Percentiles rank a stretch among this genome's conserved stretches.
These are phyloP conservation scores for Diloba caeruleocephala DNA, from an alignment of 2,888 invertebrate species.

Conservation along the genomic window DNA sequence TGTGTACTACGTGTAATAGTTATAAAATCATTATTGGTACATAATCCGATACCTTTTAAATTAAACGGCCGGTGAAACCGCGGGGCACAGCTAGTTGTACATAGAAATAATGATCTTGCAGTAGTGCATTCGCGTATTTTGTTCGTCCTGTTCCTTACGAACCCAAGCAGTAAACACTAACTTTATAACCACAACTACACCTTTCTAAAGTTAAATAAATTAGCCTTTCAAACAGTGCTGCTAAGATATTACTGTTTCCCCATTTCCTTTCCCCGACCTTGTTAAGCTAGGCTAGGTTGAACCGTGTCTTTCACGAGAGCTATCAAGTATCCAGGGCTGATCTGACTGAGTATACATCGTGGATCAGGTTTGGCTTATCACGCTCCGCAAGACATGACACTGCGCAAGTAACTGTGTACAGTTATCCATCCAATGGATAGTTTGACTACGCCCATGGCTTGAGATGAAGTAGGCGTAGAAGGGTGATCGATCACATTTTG, in stretches of 20 bases:
- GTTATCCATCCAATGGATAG: constrained; percentile 63
- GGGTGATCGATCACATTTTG: constrained; percentile 8
- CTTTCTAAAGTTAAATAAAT: constrained; percentile 19
- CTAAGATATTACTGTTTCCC: constrained; percentile 17
- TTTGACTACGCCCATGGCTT: constrained; percentile 61
- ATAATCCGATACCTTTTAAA: too few species aligned
- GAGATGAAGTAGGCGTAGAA: constrained; percentile 31
- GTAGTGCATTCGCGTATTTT: too few species aligned
- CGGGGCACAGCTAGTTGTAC: too few species aligned
- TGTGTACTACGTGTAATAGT: too few species aligned
- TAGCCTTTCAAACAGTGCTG: constrained; percentile 1
- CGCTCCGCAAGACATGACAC: constrained; percentile 57
- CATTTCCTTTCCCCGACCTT: constrained; percentile 18
- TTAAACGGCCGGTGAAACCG: too few species aligned
- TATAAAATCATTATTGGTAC: too few species aligned
- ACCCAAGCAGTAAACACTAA: too few species aligned
- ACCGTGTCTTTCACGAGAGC: constrained; percentile 25
- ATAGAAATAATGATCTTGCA: too few species aligned
- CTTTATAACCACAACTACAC: neutral
- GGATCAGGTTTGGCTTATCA: constrained; percentile 59
- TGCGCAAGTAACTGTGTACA: constrained; percentile 57
- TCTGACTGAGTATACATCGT: constrained; percentile 37
- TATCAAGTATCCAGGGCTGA: constrained; percentile 39
- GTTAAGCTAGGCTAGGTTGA: constrained; percentile 14
- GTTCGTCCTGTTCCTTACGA: too few species aligned